A percentile compares a stretch with the other conserved stretches of the same genome.
phyloP scores from a whole-genome alignment of 2,113 vertebrate species.

The Nibea coibor region DNA sequence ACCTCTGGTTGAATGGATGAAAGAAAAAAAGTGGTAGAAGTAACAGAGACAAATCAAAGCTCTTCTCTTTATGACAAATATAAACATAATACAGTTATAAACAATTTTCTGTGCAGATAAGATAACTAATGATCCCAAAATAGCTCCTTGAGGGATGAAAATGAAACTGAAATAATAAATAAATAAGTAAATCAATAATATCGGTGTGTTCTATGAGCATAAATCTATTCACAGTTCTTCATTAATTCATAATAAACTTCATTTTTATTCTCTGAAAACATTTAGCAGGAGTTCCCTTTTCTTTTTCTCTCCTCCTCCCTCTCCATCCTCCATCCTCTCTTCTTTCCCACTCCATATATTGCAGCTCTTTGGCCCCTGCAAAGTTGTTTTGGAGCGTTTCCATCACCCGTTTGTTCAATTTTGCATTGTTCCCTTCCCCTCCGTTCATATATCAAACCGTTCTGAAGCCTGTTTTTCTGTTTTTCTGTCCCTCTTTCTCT shows the following conservation, averaged over 20 bases:
- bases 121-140: neutral
- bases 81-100: neutral
- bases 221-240: neutral
- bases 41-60: neutral
- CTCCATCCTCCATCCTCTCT: neutral
- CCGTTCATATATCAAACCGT: conserved; percentile 54
- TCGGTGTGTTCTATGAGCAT: neutral
- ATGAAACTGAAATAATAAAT: no score
- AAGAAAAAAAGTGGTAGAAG: neutral
- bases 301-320: neutral
- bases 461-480: conserved; percentile 38
- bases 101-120: neutral
- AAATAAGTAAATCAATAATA: neutral
- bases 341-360: conserved; percentile 41
- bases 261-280: neutral
- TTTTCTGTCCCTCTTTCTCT: neutral
- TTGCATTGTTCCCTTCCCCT: conserved; percentile 32
- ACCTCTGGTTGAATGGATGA: neutral
- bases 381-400: conserved; percentile 20
- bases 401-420: neutral
- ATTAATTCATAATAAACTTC: neutral
- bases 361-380: conserved; percentile 12
- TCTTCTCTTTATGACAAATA: neutral
- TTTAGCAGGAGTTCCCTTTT: neutral
- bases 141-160: no score